Evolutionary conservation across 1,140 invertebrate genomes (phyloP).

Genomic region (Nomia melanderi): DNA sequence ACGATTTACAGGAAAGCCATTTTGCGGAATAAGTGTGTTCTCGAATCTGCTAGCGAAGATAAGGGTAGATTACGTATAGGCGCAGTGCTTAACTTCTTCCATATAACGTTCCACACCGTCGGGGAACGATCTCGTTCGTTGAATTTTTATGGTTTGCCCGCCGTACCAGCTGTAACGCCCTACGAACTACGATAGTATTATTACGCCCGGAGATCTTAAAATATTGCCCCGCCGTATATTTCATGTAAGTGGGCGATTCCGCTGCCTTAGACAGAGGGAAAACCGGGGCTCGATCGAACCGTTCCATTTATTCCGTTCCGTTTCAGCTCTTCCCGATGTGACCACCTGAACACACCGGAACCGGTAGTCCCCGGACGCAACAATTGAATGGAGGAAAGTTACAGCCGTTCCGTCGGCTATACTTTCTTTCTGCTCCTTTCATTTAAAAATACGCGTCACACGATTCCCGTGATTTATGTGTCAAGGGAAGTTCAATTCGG

Average conservation of each 20-base stretch:
- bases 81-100: conserved; percentile 51
- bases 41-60: conserved; percentile 54
- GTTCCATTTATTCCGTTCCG: conserved; percentile 25
- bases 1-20: conserved; percentile 43
- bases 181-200: conserved; percentile 61
- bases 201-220: conserved; percentile 62
- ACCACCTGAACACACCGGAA: not conserved
- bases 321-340: not conserved
- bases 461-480: no score
- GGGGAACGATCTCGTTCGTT: conserved; percentile 58
- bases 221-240: conserved; percentile 62
- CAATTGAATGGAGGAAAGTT: not conserved
- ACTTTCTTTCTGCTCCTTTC: no score
- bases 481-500: no score
- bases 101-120: conserved; percentile 44
- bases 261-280: conserved; percentile 34
- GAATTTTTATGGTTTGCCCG: conserved; percentile 66
- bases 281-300: conserved; percentile 43
- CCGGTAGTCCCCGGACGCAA: conserved; percentile 2
- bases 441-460: no score
- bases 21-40: conserved; percentile 34
- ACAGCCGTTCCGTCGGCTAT: no score
- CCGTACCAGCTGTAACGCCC: conserved; percentile 59
- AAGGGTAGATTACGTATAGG: conserved; percentile 57
- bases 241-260: conserved; percentile 63